These are phyloP conservation scores for Cephonodes hylas DNA, from an alignment of 2,888 invertebrate species.

Conservation along the genomic window DNA sequence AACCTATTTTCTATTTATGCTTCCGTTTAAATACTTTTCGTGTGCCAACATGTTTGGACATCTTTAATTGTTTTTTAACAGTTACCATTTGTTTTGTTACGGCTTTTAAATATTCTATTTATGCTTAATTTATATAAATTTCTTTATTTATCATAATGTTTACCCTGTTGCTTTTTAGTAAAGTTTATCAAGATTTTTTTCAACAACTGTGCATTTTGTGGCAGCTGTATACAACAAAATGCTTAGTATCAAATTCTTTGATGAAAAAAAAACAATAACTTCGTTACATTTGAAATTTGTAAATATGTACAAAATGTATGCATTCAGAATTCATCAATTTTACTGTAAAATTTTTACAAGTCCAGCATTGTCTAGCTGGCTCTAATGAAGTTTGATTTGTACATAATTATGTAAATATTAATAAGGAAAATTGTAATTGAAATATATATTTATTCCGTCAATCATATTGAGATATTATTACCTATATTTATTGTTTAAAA, in stretches of 20 bases:
- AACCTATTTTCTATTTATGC: constrained; percentile 15
- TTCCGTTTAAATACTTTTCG: constrained; percentile 28
- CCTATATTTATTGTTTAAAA: constrained; percentile 74
- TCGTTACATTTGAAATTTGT: constrained; percentile 37
- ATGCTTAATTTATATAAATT: constrained; percentile 19
- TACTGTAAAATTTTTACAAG: constrained; percentile 50
- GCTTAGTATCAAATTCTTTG: not conserved
- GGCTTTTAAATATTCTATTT: constrained; percentile 16
- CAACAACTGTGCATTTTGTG: not conserved
- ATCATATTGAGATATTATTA: constrained; percentile 64
- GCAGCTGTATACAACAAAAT: not conserved
- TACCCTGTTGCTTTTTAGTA: not conserved
- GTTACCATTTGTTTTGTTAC: constrained; percentile 22
- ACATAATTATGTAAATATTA: constrained; percentile 71
- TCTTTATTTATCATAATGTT: constrained; percentile 1
- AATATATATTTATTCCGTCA: constrained; percentile 75
- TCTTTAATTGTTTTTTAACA: constrained; percentile 20
- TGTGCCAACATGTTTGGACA: constrained; percentile 38
- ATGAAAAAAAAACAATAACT: not conserved
- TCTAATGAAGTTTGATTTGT: constrained; percentile 42
- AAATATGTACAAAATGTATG: constrained; percentile 69
- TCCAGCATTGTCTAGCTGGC: constrained; percentile 52
- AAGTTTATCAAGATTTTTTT: not conserved
- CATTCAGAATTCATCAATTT: constrained; percentile 44
- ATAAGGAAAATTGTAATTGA: constrained; percentile 46